Evolutionary conservation across 2,797 vertebrate species (phyloP), one percentile per base, ranked within the genome.

Genomic region (Sciurus carolinensis): DNA sequence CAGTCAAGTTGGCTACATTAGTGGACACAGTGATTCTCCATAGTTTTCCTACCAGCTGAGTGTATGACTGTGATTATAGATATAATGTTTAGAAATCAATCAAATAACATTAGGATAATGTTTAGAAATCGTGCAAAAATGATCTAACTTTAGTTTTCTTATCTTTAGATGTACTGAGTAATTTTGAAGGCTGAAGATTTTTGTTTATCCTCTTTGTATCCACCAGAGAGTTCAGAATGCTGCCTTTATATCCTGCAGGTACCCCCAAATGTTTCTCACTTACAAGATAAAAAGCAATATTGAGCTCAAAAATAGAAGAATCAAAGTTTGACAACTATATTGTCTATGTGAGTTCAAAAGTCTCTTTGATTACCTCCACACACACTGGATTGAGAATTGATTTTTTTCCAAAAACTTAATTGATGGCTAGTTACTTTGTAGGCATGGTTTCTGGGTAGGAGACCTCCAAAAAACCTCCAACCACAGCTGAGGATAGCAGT

Each of bases 301-400:
- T 52, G 33, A 93, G 4, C 30, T 87, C 4, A 93, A 92, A 57
- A 95, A 66, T 71, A 94, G 75, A 94, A 95, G 90, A 91, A 89
- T 67, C 47, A 86, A 77, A 87, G 50, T 76, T 75, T 82, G 75
- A 50, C 42, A 92, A 76, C 18, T 33, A 33, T 14, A 57, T 81
- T 87, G 39, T 90, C 66, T 73, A 69, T 71, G 54, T 94, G 83
- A 88, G 36, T 89, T 73, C 6, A 9, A 75, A 91, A 54, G 50
- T 22, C 7, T 54, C 18, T 87, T 75, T 62, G 33, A 39, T 96
- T 72, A 66, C 22, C 0, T 10, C 4, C 13, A 15, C 30, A n/a
- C 64, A 17, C 28, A 57, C 5, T 71, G 30, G 26, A 87, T 66
- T 71, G 77, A 95, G 42, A 82, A 94, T 67, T 85, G 47, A 91